Conservation (phyloP, 2,113 vertebrate genomes). For the Lophochroa leadbeateri region DNA sequence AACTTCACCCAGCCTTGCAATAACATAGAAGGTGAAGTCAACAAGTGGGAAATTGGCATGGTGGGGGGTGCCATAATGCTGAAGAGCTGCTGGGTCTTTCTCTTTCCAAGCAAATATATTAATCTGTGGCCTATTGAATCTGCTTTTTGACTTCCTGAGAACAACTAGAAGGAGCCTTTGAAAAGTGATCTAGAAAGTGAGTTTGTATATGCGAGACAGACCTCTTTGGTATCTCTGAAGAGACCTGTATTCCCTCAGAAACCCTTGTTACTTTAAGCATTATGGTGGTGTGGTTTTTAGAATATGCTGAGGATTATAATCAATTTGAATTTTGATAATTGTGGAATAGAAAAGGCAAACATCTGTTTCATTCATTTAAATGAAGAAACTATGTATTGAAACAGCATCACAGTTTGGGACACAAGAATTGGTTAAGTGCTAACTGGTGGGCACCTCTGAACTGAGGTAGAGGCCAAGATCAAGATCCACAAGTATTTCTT, state of each 20-base stretch:
- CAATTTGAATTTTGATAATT: neutral
- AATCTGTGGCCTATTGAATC: neutral
- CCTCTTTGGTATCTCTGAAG: neutral
- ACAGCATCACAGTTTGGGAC: neutral
- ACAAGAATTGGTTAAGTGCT: neutral
- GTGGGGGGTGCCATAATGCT: neutral
- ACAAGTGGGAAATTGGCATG: accelerated
- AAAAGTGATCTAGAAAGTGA: neutral
- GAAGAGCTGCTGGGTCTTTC: neutral
- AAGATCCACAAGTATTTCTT: neutral
- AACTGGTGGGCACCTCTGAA: neutral
- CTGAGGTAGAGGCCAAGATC: neutral
- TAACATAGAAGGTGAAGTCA: neutral
- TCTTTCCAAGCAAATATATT: neutral
- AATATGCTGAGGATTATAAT: neutral
- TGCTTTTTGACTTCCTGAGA: neutral
- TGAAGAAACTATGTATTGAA: neutral
- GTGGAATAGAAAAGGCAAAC: neutral
- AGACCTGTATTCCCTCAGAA: neutral
- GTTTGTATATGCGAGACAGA: neutral
- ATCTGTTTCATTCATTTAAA: neutral
- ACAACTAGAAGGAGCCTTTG: neutral
- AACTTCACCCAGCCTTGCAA: neutral
- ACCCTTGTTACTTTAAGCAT: neutral
- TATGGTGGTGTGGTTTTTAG: neutral